Conservation (phyloP, 2,797 vertebrate genomes). For the Apogon talboti region DNA sequence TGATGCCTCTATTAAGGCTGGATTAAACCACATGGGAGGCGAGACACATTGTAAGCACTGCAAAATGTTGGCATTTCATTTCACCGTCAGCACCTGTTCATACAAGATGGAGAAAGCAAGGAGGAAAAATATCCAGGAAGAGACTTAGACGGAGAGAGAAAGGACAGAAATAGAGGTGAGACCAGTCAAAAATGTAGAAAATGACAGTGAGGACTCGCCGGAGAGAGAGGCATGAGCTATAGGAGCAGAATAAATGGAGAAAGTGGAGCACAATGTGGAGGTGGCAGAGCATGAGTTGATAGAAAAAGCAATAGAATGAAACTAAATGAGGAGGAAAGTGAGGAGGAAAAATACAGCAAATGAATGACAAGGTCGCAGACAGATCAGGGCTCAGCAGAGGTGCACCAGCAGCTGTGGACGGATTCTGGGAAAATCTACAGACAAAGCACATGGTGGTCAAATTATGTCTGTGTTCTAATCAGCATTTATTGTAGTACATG, state of each 20-base stretch:
- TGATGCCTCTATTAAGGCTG: conserved; percentile 42
- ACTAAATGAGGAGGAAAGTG: conserved; percentile 59
- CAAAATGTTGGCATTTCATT: conserved; percentile 40
- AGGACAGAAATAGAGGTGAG: conserved; percentile 50
- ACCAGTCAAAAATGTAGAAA: conserved; percentile 48
- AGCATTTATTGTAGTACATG: not conserved
- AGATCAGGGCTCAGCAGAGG: conserved; percentile 36
- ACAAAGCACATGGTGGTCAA: conserved; percentile 24
- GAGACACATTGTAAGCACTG: conserved; percentile 1
- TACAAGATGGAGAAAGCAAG: conserved; percentile 19
- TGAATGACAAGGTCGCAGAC: conserved; percentile 45
- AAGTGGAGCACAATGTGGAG: conserved; percentile 54
- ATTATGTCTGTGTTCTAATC: conserved; percentile 4
- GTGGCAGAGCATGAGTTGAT: conserved; percentile 55
- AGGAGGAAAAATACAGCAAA: conserved; percentile 56
- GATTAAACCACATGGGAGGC: conserved; percentile 33
- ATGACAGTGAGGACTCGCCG: conserved; percentile 51
- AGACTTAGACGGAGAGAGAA: not conserved
- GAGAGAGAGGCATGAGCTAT: conserved; percentile 45
- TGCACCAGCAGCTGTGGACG: not conserved
- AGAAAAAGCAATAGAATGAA: conserved; percentile 58
- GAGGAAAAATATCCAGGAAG: conserved; percentile 13
- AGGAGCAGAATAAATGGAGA: conserved; percentile 51
- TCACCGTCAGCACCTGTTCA: conserved; percentile 27
- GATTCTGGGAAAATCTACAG: not conserved